phyloP scores from a whole-genome alignment of 2,797 vertebrate species.

The Galagoides demidoff region DNA sequence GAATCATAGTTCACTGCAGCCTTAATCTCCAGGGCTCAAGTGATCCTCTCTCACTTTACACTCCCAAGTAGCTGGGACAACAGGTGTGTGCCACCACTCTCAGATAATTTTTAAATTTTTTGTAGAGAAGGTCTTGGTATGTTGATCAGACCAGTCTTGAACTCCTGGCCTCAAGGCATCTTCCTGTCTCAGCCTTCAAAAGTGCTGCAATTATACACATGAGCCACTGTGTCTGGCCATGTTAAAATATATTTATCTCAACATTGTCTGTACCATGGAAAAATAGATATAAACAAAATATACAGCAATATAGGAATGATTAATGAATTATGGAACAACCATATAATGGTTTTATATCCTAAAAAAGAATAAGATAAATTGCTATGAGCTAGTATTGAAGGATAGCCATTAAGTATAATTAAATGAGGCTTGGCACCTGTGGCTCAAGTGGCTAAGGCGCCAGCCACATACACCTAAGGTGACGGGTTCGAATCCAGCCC shows the following conservation, averaged over 20 bases:
- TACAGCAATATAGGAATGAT: background rate
- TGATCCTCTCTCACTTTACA: background rate
- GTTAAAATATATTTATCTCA: background rate
- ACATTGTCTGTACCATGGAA: background rate
- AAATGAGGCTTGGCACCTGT: no score
- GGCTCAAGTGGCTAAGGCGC: no score
- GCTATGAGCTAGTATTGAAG: background rate
- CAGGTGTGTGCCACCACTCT: background rate
- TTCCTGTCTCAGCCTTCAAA: background rate
- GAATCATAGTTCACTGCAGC: background rate
- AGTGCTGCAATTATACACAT: background rate
- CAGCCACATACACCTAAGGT: no score
- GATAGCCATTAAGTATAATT: background rate
- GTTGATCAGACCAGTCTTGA: background rate
- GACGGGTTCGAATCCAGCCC: no score
- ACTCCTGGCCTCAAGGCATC: background rate
- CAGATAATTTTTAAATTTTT: background rate
- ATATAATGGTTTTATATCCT: background rate
- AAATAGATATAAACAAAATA: background rate
- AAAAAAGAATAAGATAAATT: background rate
- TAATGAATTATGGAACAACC: background rate
- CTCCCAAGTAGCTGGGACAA: background rate
- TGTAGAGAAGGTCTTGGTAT: background rate
- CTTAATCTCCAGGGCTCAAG: background rate
- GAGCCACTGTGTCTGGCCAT: background rate